These are phyloP conservation scores for Smittia aterrima DNA, from an alignment of 2,888 invertebrate genomes.

Conservation along the genomic window DNA sequence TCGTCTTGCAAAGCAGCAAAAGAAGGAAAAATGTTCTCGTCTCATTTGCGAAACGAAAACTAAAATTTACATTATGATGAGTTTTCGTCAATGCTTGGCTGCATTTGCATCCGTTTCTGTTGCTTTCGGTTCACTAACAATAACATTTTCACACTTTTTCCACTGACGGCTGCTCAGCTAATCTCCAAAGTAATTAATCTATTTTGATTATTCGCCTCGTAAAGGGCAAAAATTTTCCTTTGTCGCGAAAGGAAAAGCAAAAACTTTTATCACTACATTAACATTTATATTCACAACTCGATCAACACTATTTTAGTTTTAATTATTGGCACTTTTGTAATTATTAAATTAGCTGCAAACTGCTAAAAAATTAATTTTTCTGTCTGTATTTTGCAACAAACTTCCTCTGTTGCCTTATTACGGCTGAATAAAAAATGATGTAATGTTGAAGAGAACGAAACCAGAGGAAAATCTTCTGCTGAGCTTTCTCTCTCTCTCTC, in stretches of 20 bases:
- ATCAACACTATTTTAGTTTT: background rate
- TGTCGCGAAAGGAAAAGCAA: background rate
- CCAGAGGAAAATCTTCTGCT: background rate
- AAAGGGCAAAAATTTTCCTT: too few relatives aligned
- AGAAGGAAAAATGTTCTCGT: background rate
- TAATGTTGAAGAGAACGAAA: constrained; percentile 1
- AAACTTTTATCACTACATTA: background rate
- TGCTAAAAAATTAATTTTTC: constrained; percentile 18
- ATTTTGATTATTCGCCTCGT: constrained; percentile 4
- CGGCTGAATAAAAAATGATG: constrained; percentile 41
- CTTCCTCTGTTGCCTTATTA: constrained; percentile 32
- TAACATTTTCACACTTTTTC: background rate
- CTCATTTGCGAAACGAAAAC: background rate
- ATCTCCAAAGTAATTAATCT: background rate
- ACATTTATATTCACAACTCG: constrained; percentile 14
- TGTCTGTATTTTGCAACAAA: constrained; percentile 10
- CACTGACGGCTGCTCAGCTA: background rate
- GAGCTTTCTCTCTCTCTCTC: background rate
- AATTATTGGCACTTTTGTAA: constrained; percentile 24
- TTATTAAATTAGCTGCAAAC: constrained; percentile 13
- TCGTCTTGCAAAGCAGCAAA: background rate
- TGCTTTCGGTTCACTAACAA: background rate
- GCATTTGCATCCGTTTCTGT: constrained; percentile 7
- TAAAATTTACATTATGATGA: constrained; percentile 27
- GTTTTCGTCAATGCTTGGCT: background rate